Evolutionary conservation across 2,888 invertebrate genomes (phyloP), one percentile per base, ranked within the genome.

Genomic region (Pelosia muscerda): DNA sequence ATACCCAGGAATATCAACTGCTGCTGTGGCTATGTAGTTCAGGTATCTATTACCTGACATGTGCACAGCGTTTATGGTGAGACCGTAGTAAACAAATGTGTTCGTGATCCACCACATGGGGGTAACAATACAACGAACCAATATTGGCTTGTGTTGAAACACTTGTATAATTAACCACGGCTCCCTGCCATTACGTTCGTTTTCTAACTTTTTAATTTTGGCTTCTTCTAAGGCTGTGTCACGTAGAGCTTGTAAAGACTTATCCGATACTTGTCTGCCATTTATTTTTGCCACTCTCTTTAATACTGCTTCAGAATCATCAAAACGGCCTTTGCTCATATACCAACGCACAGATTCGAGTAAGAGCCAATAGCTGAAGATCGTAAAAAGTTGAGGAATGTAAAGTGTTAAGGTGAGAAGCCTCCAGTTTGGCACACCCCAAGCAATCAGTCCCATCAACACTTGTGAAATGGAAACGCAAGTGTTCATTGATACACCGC

Each of bases 341-440:
- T 97, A 95, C 98, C 98, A 98, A 65, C 97, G 95, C 0, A 97
- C 94, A 4, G 97, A 97, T 88, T 97, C 97, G 0, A 96, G 96
- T 68, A 97, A 90, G 10, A 96, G 81, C 96, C 97, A 97, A 74
- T 96, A 95, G 81, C 96, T 96, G 8, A 94, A 85, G 42, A 97
- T 84, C 53, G 97, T 95, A 0, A 97, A 81, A 15, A 97, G 86
- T 19, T 96, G 96, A 0, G 97, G 97, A 0, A 95, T 87, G 83
- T 97, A 97, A 13, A 97, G 90, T 3, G 96, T 92, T 25, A 96
- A 93, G 8, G 97, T 95, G 4, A 97, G 89, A 49, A 91, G 85
- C 79, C 96, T 95, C 98, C 98, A 98, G 82, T 97, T 93, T 54
- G 95, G 95, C 0, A 96, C 92, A 60, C 91, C 92, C 96, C 97